Percentiles rank a stretch among this genome's conserved stretches.
Evolutionary conservation across 2,113 vertebrate genomes (phyloP).

Genomic region (Ictidomys tridecemlineatus): DNA sequence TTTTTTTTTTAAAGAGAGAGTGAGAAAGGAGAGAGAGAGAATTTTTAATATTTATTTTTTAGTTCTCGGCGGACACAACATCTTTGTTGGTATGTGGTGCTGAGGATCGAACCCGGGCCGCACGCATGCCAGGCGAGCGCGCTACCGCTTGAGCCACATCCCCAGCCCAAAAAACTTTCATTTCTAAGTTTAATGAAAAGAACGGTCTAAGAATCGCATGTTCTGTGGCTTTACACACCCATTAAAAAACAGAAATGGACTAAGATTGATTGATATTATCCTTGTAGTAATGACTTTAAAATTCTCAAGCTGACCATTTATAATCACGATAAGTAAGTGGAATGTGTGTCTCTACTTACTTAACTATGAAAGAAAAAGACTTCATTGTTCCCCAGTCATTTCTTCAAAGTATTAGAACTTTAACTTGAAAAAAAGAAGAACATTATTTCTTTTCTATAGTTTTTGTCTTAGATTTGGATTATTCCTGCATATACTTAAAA

Average conservation of each 20-base stretch:
- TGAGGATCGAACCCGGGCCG: too few relatives aligned
- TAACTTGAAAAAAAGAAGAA: constrained; percentile 55
- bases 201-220: constrained; percentile 71
- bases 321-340: constrained; percentile 21
- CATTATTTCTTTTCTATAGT: background rate
- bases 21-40: too few relatives aligned
- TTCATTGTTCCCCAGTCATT: background rate
- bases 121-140: too few relatives aligned
- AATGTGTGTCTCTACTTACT: background rate
- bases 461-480: constrained; percentile 60
- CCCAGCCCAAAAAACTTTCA: constrained; percentile 78
- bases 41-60: too few relatives aligned
- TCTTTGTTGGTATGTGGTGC: too few relatives aligned
- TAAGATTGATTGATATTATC: constrained; percentile 70
- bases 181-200: constrained; percentile 84
- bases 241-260: constrained; percentile 71
- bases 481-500: background rate
- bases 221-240: constrained; percentile 65
- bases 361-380: constrained; percentile 40
- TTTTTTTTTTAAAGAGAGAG: too few relatives aligned
- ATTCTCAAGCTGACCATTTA: constrained; percentile 22
- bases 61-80: too few relatives aligned
- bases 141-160: too few relatives aligned
- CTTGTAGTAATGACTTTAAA: constrained; percentile 65
- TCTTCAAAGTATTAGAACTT: constrained; percentile 36